Evolutionary conservation across 2,888 invertebrate genomes (phyloP).

Genomic region (Conops quadrifasciatus): DNA sequence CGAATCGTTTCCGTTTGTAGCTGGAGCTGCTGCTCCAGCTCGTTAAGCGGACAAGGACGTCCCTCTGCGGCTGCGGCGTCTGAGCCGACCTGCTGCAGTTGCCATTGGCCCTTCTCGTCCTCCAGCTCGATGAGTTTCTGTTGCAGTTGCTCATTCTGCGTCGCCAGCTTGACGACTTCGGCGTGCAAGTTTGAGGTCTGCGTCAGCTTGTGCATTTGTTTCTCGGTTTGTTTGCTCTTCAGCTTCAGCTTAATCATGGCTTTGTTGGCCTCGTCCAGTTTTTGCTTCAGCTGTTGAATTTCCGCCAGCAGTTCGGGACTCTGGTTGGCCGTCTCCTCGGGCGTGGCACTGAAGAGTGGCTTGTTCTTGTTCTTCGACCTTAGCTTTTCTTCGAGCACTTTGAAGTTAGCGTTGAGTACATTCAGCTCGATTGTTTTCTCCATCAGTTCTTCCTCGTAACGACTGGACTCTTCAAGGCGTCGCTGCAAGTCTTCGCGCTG

Average conservation of each 20-base stretch:
- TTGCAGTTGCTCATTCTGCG: slow-evolving; percentile 72
- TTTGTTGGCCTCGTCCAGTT: slow-evolving; percentile 79
- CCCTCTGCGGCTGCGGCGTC: not conserved
- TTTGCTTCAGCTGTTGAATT: slow-evolving; percentile 70
- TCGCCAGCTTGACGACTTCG: slow-evolving; percentile 72
- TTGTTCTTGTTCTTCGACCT: slow-evolving; percentile 54
- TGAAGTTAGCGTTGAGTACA: slow-evolving; percentile 64
- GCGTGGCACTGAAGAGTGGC: slow-evolving; percentile 55
- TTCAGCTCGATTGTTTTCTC: slow-evolving; percentile 69
- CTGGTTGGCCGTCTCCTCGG: slow-evolving; percentile 44
- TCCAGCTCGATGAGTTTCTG: slow-evolving; percentile 85
- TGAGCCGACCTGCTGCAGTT: slow-evolving; percentile 67
- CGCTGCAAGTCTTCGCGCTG: slow-evolving; percentile 68
- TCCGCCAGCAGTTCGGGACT: slow-evolving; percentile 56
- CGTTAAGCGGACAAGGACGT: not conserved
- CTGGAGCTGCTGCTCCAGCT: slow-evolving; percentile 49
- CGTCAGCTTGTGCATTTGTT: slow-evolving; percentile 74
- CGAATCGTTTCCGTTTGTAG: slow-evolving; percentile 55
- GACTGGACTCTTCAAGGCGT: slow-evolving; percentile 67
- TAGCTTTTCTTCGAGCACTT: slow-evolving; percentile 62
- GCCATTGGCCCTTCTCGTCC: slow-evolving; percentile 91
- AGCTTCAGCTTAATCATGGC: slow-evolving; percentile 58
- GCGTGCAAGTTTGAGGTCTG: slow-evolving; percentile 75
- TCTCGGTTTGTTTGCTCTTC: slow-evolving; percentile 80
- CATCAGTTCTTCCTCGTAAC: slow-evolving; percentile 68